Percentiles rank a stretch among this genome's conserved stretches.
Evolutionary conservation across 2,113 vertebrate species (phyloP).

Genomic region (Strix uralensis): DNA sequence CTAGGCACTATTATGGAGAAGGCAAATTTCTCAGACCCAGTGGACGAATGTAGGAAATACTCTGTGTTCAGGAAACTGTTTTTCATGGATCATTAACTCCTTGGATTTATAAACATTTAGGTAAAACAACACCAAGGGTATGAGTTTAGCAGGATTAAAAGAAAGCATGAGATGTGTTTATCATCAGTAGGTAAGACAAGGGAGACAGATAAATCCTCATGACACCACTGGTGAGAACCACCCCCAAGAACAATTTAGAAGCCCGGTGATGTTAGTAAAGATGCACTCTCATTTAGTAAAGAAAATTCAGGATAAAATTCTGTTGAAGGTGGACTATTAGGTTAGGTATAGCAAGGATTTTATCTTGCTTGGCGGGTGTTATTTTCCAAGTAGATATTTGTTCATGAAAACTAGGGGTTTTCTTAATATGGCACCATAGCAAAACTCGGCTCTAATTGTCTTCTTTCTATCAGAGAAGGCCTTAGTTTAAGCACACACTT

Average conservation of each 20-base stretch:
- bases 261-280: neutral
- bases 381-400: neutral
- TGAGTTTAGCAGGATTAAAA: neutral
- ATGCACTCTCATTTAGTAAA: neutral
- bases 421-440: neutral
- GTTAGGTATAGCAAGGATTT: neutral
- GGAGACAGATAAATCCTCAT: neutral
- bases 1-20: neutral
- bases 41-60: neutral
- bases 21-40: neutral
- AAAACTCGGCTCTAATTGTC: neutral
- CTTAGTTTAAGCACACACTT: neutral
- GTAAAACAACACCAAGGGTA: neutral
- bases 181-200: neutral
- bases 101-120: neutral
- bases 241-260: neutral
- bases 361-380: neutral
- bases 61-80: neutral
- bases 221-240: neutral
- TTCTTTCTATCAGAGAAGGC: neutral
- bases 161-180: neutral
- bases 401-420: neutral
- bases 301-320: neutral
- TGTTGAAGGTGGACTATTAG: neutral
- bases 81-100: neutral